Evolutionary conservation across 2,888 invertebrate genomes (phyloP), one percentile per base, ranked within the genome.

Genomic region (Microplitis manilae): DNA sequence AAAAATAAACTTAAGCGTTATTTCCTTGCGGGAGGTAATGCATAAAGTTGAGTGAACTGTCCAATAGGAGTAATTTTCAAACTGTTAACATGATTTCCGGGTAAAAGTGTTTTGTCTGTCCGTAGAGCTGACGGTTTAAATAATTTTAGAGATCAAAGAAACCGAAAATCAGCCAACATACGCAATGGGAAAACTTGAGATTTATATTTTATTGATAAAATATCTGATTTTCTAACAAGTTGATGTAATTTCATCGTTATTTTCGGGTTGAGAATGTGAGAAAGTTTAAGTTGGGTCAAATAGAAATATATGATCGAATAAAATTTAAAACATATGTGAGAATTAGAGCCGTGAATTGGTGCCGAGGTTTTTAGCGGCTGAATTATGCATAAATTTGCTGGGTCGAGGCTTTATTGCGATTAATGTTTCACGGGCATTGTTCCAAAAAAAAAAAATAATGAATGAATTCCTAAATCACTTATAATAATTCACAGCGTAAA

Each of bases 11-110:
- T 78, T 50, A 50, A 50, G 50, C 50, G 50, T 50, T 77, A 76
- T 74, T 82, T 81, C 75, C 80, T 75, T 79, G 82, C 79, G 78
- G 79, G 80, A 82, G 81, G 78, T 79, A 78, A 78, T 77, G 78
- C 76, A 80, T 79, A 79, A 80, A 81, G 82, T 82, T 82, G 81
- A 82, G 81, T 82, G 82, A 82, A 82, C 82, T 81, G 76, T 77
- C 78, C 77, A 60, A 75, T 76, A 79, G 79, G 80, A 79, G 77
- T 80, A 81, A 74, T 79, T 39, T 73, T 65, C 73, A 72, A 60
- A 70, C 38, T 67, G n/a, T 60, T 72, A 7, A 39, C 62, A 39
- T 61, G 39, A 62, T 72, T 72, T 72, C 71, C 71, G 71, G 71
- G 62, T 72, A 6, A 30, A 70, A 70, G n/a, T 15, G n/a, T 20